Evolutionary conservation across 2,797 vertebrate species (phyloP).

Genomic region (Lithobates pipiens): DNA sequence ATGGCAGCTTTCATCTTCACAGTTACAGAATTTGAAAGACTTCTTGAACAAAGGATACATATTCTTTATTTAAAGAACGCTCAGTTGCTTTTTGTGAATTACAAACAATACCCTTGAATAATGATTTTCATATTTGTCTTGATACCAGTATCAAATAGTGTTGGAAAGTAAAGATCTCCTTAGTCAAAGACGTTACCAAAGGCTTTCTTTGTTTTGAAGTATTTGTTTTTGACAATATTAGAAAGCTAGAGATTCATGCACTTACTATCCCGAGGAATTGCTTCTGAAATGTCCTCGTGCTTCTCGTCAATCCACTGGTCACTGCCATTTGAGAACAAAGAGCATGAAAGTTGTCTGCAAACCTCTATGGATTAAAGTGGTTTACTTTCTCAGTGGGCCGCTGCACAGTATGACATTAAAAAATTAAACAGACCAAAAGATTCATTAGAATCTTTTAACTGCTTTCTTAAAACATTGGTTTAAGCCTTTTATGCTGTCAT

Average conservation of each 20-base stretch:
- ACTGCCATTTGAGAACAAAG: conserved; percentile 68
- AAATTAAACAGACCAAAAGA: conserved; percentile 66
- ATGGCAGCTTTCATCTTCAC: conserved; percentile 66
- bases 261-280: conserved; percentile 72
- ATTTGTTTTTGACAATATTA: conserved; percentile 72
- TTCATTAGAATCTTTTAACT: conserved; percentile 69
- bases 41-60: conserved; percentile 61
- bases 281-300: conserved; percentile 70
- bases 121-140: conserved; percentile 70
- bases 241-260: conserved; percentile 71
- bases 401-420: conserved; percentile 66
- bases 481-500: conserved; percentile 69
- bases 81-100: conserved; percentile 66
- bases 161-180: conserved; percentile 68
- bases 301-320: conserved; percentile 69
- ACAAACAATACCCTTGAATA: conserved; percentile 68
- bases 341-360: conserved; percentile 69
- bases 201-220: conserved; percentile 75
- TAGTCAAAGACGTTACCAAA: conserved; percentile 72
- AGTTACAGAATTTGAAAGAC: conserved; percentile 66
- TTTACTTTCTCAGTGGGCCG: conserved; percentile 68
- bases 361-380: conserved; percentile 68
- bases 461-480: conserved; percentile 68
- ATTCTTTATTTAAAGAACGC: conserved; percentile 63
- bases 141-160: conserved; percentile 63